Conservation (phyloP, 2,888 invertebrate species). For the Orchesellides sinensis region DNA sequence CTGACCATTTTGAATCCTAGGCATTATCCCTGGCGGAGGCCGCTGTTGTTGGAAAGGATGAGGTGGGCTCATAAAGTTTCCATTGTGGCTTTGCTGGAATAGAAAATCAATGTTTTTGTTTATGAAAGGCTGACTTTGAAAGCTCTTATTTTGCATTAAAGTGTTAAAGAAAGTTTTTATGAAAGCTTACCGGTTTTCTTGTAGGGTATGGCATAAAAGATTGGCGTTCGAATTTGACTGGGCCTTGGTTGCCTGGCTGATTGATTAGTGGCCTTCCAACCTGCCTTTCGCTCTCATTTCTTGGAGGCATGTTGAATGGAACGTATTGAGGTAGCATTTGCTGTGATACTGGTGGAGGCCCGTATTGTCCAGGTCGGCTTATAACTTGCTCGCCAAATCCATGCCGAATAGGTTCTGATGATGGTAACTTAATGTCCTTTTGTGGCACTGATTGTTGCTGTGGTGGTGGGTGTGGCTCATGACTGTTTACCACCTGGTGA, state of each 20-base stretch:
- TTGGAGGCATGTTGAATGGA: conserved; percentile 36
- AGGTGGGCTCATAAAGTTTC: conserved; percentile 21
- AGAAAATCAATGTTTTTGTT: neutral
- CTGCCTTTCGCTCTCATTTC: conserved; percentile 23
- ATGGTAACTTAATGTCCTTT: conserved; percentile 29
- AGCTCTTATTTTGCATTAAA: neutral
- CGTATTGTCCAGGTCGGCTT: conserved; percentile 43
- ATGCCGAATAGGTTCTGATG: neutral
- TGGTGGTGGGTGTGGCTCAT: conserved; percentile 5
- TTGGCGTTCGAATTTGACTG: conserved; percentile 15
- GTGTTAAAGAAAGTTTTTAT: neutral
- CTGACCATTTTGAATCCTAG: conserved; percentile 12
- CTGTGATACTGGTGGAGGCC: conserved; percentile 42
- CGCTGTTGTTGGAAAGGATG: conserved; percentile 27
- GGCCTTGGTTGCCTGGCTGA: conserved; percentile 6
- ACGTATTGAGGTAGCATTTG: conserved; percentile 36
- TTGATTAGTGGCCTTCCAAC: neutral
- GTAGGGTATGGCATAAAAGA: neutral
- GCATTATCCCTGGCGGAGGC: conserved; percentile 33
- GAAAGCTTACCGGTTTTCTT: conserved; percentile 27
- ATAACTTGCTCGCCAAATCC: conserved; percentile 32
- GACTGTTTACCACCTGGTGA: conserved; percentile 3
- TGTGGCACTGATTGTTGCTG: neutral
- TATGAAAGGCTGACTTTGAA: neutral
- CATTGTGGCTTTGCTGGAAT: conserved; percentile 7